Percentiles rank a stretch among this genome's conserved stretches.
Evolutionary conservation across 2,113 vertebrate genomes (phyloP).

Genomic region (Podarcis muralis): DNA sequence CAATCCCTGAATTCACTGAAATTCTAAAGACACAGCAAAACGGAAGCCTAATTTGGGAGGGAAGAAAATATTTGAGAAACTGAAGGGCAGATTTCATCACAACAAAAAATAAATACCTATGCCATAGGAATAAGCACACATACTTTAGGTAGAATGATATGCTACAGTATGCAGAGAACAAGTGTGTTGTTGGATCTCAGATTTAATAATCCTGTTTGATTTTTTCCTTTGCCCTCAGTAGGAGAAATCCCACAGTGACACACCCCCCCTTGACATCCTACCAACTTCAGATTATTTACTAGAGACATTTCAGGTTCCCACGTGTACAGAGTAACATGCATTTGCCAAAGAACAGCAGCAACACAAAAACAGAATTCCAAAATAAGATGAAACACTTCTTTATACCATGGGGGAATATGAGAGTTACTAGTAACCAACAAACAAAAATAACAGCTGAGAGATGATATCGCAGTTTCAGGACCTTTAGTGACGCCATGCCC

Average conservation of each 20-base stretch:
- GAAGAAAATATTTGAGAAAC: too few relatives aligned
- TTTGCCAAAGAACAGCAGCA: constrained; percentile 48
- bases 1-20: too few relatives aligned
- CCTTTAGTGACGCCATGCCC: constrained; percentile 38
- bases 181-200: not conserved
- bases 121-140: not conserved
- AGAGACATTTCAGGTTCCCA: constrained; percentile 42
- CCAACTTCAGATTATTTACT: constrained; percentile 3
- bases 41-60: too few relatives aligned
- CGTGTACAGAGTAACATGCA: constrained; percentile 29
- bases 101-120: not conserved
- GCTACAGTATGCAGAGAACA: not conserved
- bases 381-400: constrained; percentile 45
- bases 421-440: constrained; percentile 55
- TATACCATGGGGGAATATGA: constrained; percentile 59
- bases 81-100: too few relatives aligned
- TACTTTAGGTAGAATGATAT: not conserved
- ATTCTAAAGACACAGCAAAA: too few relatives aligned
- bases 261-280: constrained; percentile 9
- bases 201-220: constrained; percentile 51
- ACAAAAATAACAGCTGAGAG: constrained; percentile 56
- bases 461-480: constrained; percentile 25
- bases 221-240: constrained; percentile 39
- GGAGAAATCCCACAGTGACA: constrained; percentile 41
- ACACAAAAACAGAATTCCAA: not conserved